Base-by-base conservation (phyloP, 2,113 vertebrate species). In the Bujurquina vittata region DNA sequence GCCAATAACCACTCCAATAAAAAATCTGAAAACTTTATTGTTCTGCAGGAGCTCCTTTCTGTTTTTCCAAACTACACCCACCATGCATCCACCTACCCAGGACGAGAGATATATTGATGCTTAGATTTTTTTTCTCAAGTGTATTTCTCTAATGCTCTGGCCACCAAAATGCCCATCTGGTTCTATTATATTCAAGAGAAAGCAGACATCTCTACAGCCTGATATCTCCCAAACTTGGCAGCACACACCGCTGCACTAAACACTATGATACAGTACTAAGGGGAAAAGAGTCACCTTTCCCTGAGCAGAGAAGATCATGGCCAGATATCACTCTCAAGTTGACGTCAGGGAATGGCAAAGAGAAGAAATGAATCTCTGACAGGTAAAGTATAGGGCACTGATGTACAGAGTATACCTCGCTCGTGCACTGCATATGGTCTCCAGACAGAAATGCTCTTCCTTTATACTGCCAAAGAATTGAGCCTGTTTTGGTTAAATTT, bases 321-420 rank as follows among this genome's bases (percentile, higher is more conserved):
- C 46, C 46, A 54, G 46, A 72, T 72, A 54, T 49, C 67, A 5
- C 46, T 72, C 67, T 72, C 46, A 72, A 54, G 1, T 1, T 72
- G 46, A 31, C 10, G 18, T 54, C 67, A 54, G 46, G n/a, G 26
- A 72, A 33, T 33, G 26, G 31, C 26, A 72, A 72, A 72, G 26
- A 54, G 26, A 54, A 72, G 46, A 72, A 72, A n/a, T 72, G 7
- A 72, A n/a, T 5, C 46, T 72, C 26, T 56, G 55, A 56, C n/a
- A 23, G 55, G 55, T 56, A 56, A 56, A 56, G n/a, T 54, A 23
- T 49, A 3, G 26, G 67, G 0, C 14, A 49, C 26, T 72, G 46
- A 43, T 33, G 26, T 72, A 3, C 54, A 72, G 46, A 72, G 15
- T 18, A 52, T 18, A 52, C 49, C 49, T 72, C 26, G 14, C 14